Base-by-base conservation (phyloP, 2,888 invertebrate genomes). In the Ormyrus thymus region DNA sequence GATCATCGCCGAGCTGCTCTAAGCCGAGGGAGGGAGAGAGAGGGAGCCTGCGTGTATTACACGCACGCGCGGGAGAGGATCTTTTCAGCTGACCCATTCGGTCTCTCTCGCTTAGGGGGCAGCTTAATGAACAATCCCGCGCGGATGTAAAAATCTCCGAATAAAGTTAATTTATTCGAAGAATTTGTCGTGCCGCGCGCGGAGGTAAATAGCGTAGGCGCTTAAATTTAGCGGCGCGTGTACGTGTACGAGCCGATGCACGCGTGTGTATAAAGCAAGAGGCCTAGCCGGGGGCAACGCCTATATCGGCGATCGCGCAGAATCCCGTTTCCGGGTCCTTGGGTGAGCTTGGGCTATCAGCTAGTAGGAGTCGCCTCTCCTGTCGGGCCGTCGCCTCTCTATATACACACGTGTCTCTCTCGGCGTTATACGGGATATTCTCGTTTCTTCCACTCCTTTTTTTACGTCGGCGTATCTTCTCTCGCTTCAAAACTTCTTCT, bases 1-100 rank as follows among this genome's bases (percentile, higher is more conserved):
- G 83, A 83, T 85, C 84, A 75, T 73, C 73, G 61, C 51, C 29
- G 56, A 43, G 55, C 46, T n/a, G 51, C 62, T 69, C 56, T 70
- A 45, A 75, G 45, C 68, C 11, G 29, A 2, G 29, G 3, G 29
- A 1, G 29, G 29, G 29, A 29, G 29, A 4, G 29, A 29, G 4
- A 29, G 29, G 4, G 29, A 29, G 29, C 29, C 29, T 29, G 64
- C 13, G 59, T 11, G 4, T 46, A 29, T 1, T 59, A 51, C 13
- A 13, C 48, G 6, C 51, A 15, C n/a, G 53, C 15, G 13, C 29
- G 29, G 29, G 29, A 29, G 29, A 55, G 46, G 15, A 75, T 61
- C 51, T 29, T 13, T 55, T 56, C 51, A 9, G 59, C 29, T 45
- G 56, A 62, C 55, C 62, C 50, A 55, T 55, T 76, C 62, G 48